Evolutionary conservation across 2,113 vertebrate genomes (phyloP), one percentile per base, ranked within the genome.

Genomic region (Ptilonorhynchus violaceus): DNA sequence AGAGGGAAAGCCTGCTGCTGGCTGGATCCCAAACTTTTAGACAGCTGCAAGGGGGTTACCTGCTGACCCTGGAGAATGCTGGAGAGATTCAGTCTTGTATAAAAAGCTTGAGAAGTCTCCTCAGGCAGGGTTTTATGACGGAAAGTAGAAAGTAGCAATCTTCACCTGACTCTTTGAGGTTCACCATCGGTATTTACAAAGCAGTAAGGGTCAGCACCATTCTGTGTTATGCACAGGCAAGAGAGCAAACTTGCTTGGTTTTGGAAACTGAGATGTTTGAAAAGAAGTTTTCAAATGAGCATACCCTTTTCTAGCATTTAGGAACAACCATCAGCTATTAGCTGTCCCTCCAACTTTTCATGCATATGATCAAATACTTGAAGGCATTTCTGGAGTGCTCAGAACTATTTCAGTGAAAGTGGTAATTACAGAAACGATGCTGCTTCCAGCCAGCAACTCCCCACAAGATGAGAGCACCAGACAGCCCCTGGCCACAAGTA

Each of bases 391-490:
- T 96, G 95, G 52, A 95, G 96, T 81, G 64, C 93, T 90, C 92
- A 93, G 94, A 94, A 80, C 81, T 80, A 56, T 95, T 97, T 88
- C 84, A 95, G 63, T 2, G 70, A 89, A 93, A 96, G 94, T 91
- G 74, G 95, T 41, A 96, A 94, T 97, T 97, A 95, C 86, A 93
- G 86, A 94, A 94, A 88, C 0, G 41, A 89, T 94, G 56, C 59
- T 92, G 86, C 86, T 93, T 89, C 93, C 80, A 97, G 92, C 93
- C 96, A 97, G 72, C 59, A 68, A 16, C 63, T 94, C 67, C 77
- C 97, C 96, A 96, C 97, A 97, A 92, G 95, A 96, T 88, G 97
- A 96, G 95, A 94, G 92, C 91, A 88, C 83, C 92, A 97, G 95
- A 96, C 92, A 92, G 77, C 49, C 77, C 55, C 70, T 85, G 74